These are phyloP conservation scores for Sebastes glaucus DNA, from an alignment of 2,797 vertebrate species.

Conservation along the genomic window DNA sequence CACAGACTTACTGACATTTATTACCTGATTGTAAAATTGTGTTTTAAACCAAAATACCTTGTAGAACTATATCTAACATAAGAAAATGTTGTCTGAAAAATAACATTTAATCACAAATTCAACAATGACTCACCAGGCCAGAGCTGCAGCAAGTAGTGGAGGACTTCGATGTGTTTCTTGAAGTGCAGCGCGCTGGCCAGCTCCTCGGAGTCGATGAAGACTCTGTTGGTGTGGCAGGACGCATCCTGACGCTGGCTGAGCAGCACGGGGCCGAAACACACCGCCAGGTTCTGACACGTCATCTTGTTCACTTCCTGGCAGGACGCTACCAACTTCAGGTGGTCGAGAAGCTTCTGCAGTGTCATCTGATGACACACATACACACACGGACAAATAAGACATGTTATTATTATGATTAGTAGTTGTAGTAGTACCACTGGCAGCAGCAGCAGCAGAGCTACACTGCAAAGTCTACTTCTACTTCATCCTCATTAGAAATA, in stretches of 20 bases:
- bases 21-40: not conserved
- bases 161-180: conserved; percentile 99
- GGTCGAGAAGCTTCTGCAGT: conserved; percentile 92
- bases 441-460: conserved; percentile 1
- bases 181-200: conserved; percentile 96
- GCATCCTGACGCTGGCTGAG: conserved; percentile 96
- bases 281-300: conserved; percentile 98
- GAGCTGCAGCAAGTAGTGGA: conserved; percentile 96
- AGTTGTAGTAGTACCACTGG: conserved; percentile 9
- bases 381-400: conserved; percentile 26
- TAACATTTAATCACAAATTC: not conserved
- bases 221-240: conserved; percentile 90
- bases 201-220: conserved; percentile 96
- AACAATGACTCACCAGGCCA: conserved; percentile 89
- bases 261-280: conserved; percentile 96
- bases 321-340: conserved; percentile 95
- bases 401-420: conserved; percentile 55
- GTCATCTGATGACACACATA: conserved; percentile 83
- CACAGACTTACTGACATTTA: not conserved
- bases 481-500: not conserved
- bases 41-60: not conserved
- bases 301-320: conserved; percentile 96
- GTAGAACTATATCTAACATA: not conserved
- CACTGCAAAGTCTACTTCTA: not conserved
- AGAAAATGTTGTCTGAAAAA: not conserved